These are phyloP conservation scores for Dendrolimus houi DNA, from an alignment of 2,888 invertebrate species.

Conservation along the genomic window DNA sequence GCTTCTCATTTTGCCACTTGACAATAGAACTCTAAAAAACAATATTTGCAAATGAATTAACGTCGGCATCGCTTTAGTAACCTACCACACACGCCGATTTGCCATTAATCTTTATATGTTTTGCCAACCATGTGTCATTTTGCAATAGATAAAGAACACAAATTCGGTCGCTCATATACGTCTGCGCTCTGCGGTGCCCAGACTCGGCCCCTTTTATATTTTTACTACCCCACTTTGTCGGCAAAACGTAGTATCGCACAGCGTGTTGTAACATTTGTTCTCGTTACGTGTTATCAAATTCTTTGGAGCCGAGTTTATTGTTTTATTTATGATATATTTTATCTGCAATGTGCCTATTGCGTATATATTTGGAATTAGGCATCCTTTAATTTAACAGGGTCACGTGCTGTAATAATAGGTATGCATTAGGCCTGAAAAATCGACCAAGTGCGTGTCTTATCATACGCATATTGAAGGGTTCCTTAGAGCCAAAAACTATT, in stretches of 20 bases:
- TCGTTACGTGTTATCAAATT: slow-evolving; percentile 30
- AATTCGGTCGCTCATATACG: slow-evolving; percentile 41
- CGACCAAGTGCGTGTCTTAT: no score
- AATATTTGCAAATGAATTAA: no score
- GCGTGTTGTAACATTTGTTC: slow-evolving; percentile 34
- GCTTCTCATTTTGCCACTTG: no score
- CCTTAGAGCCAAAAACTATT: no score
- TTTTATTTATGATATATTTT: slow-evolving; percentile 13
- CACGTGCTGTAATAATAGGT: no score
- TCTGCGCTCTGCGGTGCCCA: slow-evolving; percentile 39
- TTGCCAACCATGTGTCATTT: slow-evolving; percentile 61
- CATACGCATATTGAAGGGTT: no score
- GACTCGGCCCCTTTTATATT: slow-evolving; percentile 49
- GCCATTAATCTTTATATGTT: slow-evolving; percentile 64
- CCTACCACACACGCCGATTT: slow-evolving; percentile 51
- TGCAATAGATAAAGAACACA: slow-evolving; percentile 33
- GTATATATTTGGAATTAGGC: no score
- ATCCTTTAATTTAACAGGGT: no score
- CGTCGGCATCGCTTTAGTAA: slow-evolving; percentile 14
- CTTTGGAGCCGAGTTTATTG: slow-evolving; percentile 8
- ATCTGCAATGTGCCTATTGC: neutral
- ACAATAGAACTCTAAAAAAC: slow-evolving; percentile 6
- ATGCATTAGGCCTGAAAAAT: no score
- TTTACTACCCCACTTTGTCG: slow-evolving; percentile 54
- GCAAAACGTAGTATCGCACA: slow-evolving; percentile 42